Base-by-base conservation (phyloP, 2,888 invertebrate genomes). In the Drosophila neonasuta region DNA sequence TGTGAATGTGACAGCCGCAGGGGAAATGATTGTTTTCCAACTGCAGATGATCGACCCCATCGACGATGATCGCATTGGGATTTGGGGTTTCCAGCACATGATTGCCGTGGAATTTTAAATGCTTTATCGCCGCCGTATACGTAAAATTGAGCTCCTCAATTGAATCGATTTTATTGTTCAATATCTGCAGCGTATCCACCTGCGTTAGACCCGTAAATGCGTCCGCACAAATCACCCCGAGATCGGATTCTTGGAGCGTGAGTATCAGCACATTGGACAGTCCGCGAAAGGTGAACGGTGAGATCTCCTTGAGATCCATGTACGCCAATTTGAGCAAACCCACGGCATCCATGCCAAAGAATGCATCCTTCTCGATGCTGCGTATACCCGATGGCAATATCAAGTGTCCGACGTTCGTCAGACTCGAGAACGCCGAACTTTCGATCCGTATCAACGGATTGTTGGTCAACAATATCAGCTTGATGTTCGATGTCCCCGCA, bases 161-260 rank as follows among this genome's bases (percentile, higher is more conserved):
- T 0, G 94, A 93, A 83, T 96, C 96, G 70, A 97, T 95, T 91
- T 96, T 97, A 89, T 97, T 97, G 89, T 96, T 96, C 41, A 96
- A 92, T 76, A 97, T 93, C 88, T 96, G 95, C 32, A 97, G 91
- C 45, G 92, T 93, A 51, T 94, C 94, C 41, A 97, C 94, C 78
- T 94, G 93, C 17, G 93, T 92, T 49, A 97, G 91, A 0, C 96
- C 96, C 54, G 94, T 94, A 88, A 97, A 97, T 0, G 96, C 96
- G 50, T 95, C 94, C 6, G 93, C 92, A 76, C 93, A 93, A 44
- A 97, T 93, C 8, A 95, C 92, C 0, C 96, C 96, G 49, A 97
- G 91, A 89, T 96, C 96, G 6, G 96, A 96, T 84, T 96, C 96
- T 71, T 96, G 95, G 65, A 96, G 93, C 48, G 95, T 94, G 8